These are phyloP conservation scores for Episyrphus balteatus DNA, from an alignment of 1,140 invertebrate species.

Conservation along the genomic window DNA sequence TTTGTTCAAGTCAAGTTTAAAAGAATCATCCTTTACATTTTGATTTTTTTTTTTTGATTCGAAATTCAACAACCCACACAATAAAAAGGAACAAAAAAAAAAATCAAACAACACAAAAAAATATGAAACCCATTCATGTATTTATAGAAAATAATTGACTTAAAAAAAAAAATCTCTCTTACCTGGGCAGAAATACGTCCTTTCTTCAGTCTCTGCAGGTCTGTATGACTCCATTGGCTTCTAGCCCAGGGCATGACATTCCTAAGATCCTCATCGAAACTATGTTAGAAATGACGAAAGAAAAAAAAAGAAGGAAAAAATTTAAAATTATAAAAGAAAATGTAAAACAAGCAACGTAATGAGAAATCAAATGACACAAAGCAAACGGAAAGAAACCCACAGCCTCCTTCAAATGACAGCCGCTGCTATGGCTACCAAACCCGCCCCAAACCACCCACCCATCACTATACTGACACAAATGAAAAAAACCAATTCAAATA, in stretches of 20 bases:
- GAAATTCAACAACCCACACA: too few species aligned
- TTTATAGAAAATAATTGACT: too few species aligned
- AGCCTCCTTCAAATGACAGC: too few species aligned
- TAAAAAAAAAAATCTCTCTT: slow-evolving; percentile 13
- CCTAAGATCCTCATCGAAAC: slow-evolving; percentile 57
- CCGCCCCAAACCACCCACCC: too few species aligned
- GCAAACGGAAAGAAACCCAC: too few species aligned
- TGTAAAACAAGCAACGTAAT: slow-evolving; percentile 4
- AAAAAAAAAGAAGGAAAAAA: neutral
- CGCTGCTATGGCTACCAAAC: too few species aligned
- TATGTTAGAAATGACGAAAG: slow-evolving; percentile 11
- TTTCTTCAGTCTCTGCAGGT: slow-evolving; percentile 63
- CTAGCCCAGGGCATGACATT: slow-evolving; percentile 64
- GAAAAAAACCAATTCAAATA: neutral
- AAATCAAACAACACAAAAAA: too few species aligned
- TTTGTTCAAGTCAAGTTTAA: too few species aligned
- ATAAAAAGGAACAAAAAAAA: too few species aligned
- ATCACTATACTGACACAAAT: neutral
- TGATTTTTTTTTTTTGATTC: too few species aligned
- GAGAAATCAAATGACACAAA: neutral
- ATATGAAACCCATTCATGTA: too few species aligned
- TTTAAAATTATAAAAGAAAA: slow-evolving; percentile 4
- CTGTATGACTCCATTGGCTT: slow-evolving; percentile 71
- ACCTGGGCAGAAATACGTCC: slow-evolving; percentile 80
- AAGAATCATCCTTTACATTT: too few species aligned